Evolutionary conservation across 2,113 vertebrate genomes (phyloP).

Genomic region (Pedionomus torquatus): DNA sequence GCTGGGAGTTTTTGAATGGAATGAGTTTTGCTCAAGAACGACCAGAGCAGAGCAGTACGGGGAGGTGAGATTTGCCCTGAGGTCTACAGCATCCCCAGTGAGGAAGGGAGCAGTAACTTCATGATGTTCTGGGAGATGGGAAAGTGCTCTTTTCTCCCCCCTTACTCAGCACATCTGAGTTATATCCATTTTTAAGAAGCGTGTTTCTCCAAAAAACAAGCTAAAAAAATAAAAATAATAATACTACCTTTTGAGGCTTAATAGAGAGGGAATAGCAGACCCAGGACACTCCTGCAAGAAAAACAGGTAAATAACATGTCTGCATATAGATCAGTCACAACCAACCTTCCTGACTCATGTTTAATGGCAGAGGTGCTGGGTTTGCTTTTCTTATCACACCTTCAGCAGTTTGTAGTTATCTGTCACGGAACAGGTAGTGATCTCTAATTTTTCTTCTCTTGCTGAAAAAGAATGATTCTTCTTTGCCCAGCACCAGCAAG

Average conservation of each 20-base stretch:
- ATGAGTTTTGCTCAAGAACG: rapidly evolving
- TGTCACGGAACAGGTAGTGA: background rate
- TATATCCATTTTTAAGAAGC: background rate
- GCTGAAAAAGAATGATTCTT: background rate
- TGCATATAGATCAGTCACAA: background rate
- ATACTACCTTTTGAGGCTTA: background rate
- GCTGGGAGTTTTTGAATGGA: rapidly evolving
- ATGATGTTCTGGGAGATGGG: background rate
- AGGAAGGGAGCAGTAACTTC: background rate
- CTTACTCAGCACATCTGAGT: background rate
- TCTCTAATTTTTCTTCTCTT: constrained; percentile 26
- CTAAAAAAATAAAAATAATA: background rate
- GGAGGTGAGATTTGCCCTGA: background rate
- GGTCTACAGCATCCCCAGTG: rapidly evolving
- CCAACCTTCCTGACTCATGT: background rate
- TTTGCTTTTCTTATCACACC: background rate
- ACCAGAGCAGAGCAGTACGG: background rate
- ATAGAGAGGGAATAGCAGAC: background rate
- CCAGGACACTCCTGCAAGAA: background rate
- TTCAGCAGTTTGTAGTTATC: background rate
- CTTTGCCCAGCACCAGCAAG: constrained; percentile 18
- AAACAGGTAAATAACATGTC: background rate
- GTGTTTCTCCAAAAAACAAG: background rate
- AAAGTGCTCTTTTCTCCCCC: background rate
- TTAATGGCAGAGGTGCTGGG: background rate